Conservation (phyloP, 2,113 vertebrate genomes). For the Vicugna pacos region DNA sequence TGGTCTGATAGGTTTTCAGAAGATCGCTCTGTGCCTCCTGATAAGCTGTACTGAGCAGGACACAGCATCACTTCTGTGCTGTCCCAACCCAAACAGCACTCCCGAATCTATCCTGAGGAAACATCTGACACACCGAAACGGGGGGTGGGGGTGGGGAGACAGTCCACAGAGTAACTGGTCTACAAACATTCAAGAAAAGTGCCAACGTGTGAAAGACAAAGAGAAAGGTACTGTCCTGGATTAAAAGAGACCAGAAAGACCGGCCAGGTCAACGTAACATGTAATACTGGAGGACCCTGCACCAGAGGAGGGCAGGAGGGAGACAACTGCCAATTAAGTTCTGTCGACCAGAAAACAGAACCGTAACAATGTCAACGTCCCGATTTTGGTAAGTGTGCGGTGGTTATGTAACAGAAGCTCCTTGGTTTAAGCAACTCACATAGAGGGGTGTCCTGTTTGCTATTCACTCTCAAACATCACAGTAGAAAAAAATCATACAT, state of each 20-base stretch:
- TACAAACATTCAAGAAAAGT: neutral
- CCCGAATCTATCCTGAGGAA: neutral
- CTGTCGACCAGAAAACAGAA: neutral
- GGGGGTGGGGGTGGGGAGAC: too few species aligned
- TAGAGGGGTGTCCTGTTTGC: neutral
- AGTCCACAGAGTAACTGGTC: neutral
- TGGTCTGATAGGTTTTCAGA: neutral
- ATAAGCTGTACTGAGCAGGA: neutral
- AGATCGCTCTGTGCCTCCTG: neutral
- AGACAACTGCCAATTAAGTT: neutral
- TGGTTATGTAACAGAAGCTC: neutral
- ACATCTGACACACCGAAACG: fast-evolving
- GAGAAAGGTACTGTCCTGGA: neutral
- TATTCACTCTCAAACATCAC: neutral
- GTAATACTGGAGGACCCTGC: neutral
- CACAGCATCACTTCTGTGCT: neutral
- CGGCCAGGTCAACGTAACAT: neutral
- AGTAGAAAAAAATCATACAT: neutral
- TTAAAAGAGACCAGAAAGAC: neutral
- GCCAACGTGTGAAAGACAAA: neutral
- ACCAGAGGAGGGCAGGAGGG: neutral
- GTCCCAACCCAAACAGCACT: neutral
- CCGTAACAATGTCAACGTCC: neutral
- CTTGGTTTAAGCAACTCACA: neutral
- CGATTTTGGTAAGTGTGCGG: neutral